A percentile compares a stretch with the other conserved stretches of the same genome.
Conservation (phyloP, 2,113 vertebrate genomes). For the Vidua chalybeata region DNA sequence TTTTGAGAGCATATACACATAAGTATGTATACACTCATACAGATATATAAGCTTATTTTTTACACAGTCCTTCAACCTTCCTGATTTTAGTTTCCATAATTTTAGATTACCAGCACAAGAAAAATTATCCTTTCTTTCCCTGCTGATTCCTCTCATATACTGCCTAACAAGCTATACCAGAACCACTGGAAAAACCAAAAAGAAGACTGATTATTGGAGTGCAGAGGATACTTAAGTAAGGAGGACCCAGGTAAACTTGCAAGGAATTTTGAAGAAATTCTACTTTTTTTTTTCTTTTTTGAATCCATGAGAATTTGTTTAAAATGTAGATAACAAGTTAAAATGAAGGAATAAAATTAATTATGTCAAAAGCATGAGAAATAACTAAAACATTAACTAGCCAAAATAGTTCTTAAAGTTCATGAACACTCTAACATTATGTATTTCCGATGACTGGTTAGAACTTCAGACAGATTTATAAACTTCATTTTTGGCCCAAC, state of each 20-base stretch:
- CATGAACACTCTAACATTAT: background rate
- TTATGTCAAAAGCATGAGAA: background rate
- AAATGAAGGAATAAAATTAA: background rate
- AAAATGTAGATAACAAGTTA: background rate
- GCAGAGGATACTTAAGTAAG: background rate
- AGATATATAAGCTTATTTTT: background rate
- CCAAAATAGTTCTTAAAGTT: background rate
- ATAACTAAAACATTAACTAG: background rate
- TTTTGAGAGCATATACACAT: background rate
- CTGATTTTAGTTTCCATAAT: background rate
- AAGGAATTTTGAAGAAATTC: background rate
- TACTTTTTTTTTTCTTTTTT: background rate
- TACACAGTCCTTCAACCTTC: background rate
- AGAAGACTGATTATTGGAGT: background rate
- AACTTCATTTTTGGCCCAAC: background rate
- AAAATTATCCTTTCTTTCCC: background rate
- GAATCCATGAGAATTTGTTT: background rate
- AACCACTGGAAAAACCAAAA: background rate
- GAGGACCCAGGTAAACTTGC: background rate
- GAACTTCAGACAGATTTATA: background rate
- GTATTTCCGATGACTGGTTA: background rate
- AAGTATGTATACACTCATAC: background rate
- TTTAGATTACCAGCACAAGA: background rate
- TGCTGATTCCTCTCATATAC: background rate
- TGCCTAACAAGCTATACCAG: background rate